A percentile compares a stretch with the other conserved stretches of the same genome.
These are phyloP conservation scores for Palythoa grandis DNA, from an alignment of 92 coral and sea anemone genomes.

Conservation along the genomic window DNA sequence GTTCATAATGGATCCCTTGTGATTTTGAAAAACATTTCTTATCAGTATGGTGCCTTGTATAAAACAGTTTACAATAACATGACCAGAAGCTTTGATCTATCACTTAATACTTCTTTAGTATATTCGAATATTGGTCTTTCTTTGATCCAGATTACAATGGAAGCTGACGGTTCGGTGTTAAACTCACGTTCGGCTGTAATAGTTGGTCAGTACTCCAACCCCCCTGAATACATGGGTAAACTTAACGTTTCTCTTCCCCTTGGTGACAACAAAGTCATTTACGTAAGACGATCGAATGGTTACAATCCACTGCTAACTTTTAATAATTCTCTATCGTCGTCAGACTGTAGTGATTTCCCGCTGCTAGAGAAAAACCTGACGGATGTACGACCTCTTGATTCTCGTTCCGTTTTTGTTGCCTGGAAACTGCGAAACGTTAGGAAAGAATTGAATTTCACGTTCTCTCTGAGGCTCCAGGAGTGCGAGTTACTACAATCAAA, in stretches of 20 bases:
- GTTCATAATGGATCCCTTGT: constrained; percentile 34
- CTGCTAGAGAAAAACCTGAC: constrained; percentile 41
- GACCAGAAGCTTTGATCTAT: constrained; percentile 31
- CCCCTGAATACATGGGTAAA: constrained; percentile 44
- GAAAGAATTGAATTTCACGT: constrained; percentile 52
- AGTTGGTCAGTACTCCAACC: constrained; percentile 39
- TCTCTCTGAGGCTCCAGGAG: constrained; percentile 36
- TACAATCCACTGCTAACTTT: constrained; percentile 56
- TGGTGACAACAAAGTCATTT: constrained; percentile 38
- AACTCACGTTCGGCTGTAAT: constrained; percentile 41
- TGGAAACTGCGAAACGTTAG: constrained; percentile 56
- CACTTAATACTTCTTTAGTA: constrained; percentile 54
- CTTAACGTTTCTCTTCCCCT: constrained; percentile 49
- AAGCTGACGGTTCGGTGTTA: constrained; percentile 40
- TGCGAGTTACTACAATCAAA: constrained; percentile 53
- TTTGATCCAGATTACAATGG: constrained; percentile 48
- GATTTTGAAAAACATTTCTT: constrained; percentile 12
- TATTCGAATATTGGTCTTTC: constrained; percentile 54
- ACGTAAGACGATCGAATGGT: constrained; percentile 52
- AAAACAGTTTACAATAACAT: constrained; percentile 36
- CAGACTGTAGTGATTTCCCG: constrained; percentile 57
- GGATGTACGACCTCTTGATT: constrained; percentile 16
- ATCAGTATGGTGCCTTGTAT: constrained; percentile 35
- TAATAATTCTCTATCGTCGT: constrained; percentile 49
- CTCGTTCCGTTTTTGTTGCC: constrained; percentile 38